Evolutionary conservation across 2,888 invertebrate genomes (phyloP).

Genomic region (Iphiclides podalirius): DNA sequence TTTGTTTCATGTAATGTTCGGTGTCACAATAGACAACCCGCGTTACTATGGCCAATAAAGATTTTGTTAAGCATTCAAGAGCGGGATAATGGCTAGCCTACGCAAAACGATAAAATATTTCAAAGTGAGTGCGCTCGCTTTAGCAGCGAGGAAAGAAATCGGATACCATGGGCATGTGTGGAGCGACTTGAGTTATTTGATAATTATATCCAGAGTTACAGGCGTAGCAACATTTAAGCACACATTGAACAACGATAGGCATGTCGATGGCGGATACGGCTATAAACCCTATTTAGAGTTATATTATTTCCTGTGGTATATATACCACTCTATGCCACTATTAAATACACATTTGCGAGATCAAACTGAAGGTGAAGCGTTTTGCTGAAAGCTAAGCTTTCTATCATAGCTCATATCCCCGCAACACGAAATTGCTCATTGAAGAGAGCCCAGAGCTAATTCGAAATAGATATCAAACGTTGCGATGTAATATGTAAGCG

Average conservation of each 20-base stretch:
- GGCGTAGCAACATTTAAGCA: neutral
- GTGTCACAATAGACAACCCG: neutral
- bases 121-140: neutral
- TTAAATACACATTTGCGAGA: too few species aligned
- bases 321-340: too few species aligned
- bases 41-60: neutral
- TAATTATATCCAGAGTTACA: neutral
- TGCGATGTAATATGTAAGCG: neutral
- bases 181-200: neutral
- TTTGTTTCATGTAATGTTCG: neutral
- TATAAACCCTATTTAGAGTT: too few species aligned
- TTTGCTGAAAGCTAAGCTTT: too few species aligned
- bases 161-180: neutral
- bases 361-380: too few species aligned
- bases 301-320: too few species aligned
- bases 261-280: too few species aligned
- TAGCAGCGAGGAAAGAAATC: neutral
- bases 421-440: too few species aligned
- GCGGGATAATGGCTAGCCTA: neutral
- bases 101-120: neutral
- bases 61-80: neutral
- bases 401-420: too few species aligned
- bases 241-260: neutral
- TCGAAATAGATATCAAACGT: conserved; percentile 3
- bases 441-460: too few species aligned